Evolutionary conservation across 2,113 vertebrate species (phyloP).

Genomic region (Grammomys surdaster): DNA sequence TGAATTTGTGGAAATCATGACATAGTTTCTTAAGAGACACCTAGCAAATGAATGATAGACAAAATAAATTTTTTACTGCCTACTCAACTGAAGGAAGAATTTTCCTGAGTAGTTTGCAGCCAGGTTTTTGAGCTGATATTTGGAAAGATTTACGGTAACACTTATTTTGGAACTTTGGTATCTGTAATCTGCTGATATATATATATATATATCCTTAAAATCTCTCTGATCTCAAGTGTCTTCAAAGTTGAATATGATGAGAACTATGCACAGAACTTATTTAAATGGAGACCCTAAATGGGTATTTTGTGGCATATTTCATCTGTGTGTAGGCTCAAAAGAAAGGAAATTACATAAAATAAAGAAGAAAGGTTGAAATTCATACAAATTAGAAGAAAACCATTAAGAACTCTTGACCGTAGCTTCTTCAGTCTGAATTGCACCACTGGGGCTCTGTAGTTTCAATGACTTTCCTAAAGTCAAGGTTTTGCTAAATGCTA

Average conservation of each 20-base stretch:
- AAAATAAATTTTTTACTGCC: slow-evolving; percentile 60
- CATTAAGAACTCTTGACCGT: neutral
- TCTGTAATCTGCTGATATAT: slow-evolving; percentile 45
- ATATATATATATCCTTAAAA: slow-evolving; percentile 14
- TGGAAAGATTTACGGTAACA: slow-evolving; percentile 36
- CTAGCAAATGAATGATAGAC: slow-evolving; percentile 50
- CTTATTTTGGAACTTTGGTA: slow-evolving; percentile 42
- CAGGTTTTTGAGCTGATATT: slow-evolving; percentile 57
- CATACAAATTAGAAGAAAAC: slow-evolving; percentile 31
- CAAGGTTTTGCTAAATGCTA: neutral
- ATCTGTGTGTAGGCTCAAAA: neutral
- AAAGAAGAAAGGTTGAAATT: slow-evolving; percentile 57
- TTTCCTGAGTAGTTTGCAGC: slow-evolving; percentile 38
- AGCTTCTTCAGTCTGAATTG: neutral
- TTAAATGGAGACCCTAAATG: neutral
- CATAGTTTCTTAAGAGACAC: slow-evolving; percentile 45
- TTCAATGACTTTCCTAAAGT: slow-evolving; percentile 28
- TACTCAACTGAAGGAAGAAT: slow-evolving; percentile 38
- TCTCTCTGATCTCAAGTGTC: neutral
- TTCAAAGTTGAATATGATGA: neutral
- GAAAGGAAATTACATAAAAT: slow-evolving; percentile 38
- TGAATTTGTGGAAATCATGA: neutral
- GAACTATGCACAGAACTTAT: slow-evolving; percentile 48
- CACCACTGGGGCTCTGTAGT: neutral
- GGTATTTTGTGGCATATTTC: slow-evolving; percentile 14